These are phyloP conservation scores for Sebastes fasciatus DNA, from an alignment of 2,113 vertebrate species.

Conservation along the genomic window DNA sequence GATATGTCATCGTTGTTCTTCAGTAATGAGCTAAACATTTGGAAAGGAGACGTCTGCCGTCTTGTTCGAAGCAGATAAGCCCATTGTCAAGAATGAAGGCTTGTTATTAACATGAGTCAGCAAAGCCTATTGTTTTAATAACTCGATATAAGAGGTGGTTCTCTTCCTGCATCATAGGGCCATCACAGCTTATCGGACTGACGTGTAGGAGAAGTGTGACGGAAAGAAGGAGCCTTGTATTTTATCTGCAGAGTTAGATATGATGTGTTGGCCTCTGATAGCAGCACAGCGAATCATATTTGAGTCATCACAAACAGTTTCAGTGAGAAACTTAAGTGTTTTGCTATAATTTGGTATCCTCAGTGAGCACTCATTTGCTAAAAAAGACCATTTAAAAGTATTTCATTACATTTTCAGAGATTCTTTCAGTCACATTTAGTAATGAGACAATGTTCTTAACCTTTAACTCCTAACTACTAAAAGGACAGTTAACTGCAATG, in stretches of 20 bases:
- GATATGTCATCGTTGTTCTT: conserved; percentile 27
- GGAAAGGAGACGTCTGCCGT: conserved; percentile 6
- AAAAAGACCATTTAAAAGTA: neutral
- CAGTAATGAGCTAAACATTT: conserved; percentile 25
- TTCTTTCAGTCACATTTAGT: neutral
- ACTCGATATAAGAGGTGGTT: conserved; percentile 27
- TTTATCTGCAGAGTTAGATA: conserved; percentile 48
- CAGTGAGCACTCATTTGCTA: neutral
- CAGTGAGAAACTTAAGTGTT: neutral
- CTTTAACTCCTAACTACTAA: too few relatives aligned
- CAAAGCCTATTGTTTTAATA: conserved; percentile 49
- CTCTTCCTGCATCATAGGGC: conserved; percentile 39
- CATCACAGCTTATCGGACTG: conserved; percentile 49
- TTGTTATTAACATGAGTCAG: conserved; percentile 61
- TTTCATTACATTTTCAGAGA: neutral
- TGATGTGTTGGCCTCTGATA: conserved; percentile 15
- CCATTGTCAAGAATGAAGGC: conserved; percentile 12
- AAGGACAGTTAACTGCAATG: neutral
- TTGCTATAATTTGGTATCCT: neutral
- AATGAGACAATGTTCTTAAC: neutral
- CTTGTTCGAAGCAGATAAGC: conserved; percentile 45
- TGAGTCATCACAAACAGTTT: neutral
- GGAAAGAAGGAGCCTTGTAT: conserved; percentile 20
- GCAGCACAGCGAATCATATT: neutral
- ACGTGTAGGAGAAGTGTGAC: conserved; percentile 17